Evolutionary conservation across 2,888 invertebrate genomes (phyloP), one percentile per base, ranked within the genome.

Genomic region (Troilus luridus): DNA sequence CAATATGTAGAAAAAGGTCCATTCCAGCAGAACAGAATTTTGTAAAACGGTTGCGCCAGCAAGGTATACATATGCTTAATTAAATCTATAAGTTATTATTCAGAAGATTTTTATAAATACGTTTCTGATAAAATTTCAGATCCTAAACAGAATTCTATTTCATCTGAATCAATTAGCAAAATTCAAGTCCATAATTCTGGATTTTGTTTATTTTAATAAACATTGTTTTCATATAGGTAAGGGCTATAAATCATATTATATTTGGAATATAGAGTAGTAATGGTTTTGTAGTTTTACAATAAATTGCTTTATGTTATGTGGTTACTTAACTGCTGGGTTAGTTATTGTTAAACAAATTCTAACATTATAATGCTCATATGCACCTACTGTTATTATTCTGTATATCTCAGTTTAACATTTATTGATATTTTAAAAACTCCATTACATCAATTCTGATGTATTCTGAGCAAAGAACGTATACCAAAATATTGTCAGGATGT

Each of bases 21-120:
- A 89, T 62, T 67, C 54, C 89, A 64, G 62, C 60, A 21, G 89
- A 89, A 89, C 62, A 89, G 9, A 89, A 54, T 89, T n/a, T 54
- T 54, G 89, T 64, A n/a, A 89, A 89, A 54, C 19, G 89, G 54
- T 24, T 67, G 67, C 54, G 89, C 24, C 62, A 89, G 3, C 64
- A 89, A 89, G 89, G 89, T 89, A 89, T 41, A 41, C 27, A 41
- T 77, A 24, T 12, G 17, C 41, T 17, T 1, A 41, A 0, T 19
- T 41, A 77, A 41, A 8, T 17, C 19, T 27, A 14, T 77, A 77
- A 77, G 17, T 77, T 77, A 41, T 8, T 41, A 77, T 77, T 17
- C 9, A 8, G 0, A 14, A 77, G 11, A 12, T 41, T 41, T 17
- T 17, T 10, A 8, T 14, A 19, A 8, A 41, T 77, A 27, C 17